phyloP scores from a whole-genome alignment of 1,140 invertebrate species.

The Heliconius nattereri region DNA sequence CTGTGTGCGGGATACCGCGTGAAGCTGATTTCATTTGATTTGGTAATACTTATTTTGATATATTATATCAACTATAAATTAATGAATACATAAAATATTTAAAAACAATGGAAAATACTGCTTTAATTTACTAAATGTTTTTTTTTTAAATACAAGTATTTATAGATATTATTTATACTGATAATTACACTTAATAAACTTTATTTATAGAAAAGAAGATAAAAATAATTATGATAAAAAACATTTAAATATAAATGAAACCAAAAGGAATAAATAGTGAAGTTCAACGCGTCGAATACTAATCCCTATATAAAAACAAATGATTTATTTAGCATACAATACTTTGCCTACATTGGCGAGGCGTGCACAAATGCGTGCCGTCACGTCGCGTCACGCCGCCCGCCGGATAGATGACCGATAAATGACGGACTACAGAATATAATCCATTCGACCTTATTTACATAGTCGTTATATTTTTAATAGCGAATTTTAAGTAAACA shows the following conservation, averaged over 20 bases:
- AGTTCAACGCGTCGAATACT: slow-evolving; percentile 18
- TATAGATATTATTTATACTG: too few species aligned
- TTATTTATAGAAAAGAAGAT: not conserved
- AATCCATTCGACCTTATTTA: slow-evolving; percentile 36
- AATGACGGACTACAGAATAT: slow-evolving; percentile 37
- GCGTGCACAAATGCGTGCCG: slow-evolving; percentile 64
- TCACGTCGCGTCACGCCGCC: not conserved
- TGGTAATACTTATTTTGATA: too few species aligned
- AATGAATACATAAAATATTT: too few species aligned
- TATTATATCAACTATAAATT: too few species aligned
- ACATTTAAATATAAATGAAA: not conserved
- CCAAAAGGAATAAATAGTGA: not conserved
- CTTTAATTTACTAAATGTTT: too few species aligned
- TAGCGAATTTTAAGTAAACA: too few species aligned
- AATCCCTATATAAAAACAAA: slow-evolving; percentile 23
- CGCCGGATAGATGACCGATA: slow-evolving; percentile 38
- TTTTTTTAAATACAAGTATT: too few species aligned
- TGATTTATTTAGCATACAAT: slow-evolving; percentile 64
- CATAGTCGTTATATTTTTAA: not conserved
- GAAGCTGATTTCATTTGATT: too few species aligned
- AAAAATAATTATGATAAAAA: not conserved
- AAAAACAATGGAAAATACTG: too few species aligned
- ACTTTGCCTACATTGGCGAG: slow-evolving; percentile 39
- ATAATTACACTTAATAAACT: not conserved
- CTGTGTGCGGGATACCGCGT: too few species aligned